Base-by-base conservation (phyloP, 2,888 invertebrate species). In the Drosophila infuscata region DNA sequence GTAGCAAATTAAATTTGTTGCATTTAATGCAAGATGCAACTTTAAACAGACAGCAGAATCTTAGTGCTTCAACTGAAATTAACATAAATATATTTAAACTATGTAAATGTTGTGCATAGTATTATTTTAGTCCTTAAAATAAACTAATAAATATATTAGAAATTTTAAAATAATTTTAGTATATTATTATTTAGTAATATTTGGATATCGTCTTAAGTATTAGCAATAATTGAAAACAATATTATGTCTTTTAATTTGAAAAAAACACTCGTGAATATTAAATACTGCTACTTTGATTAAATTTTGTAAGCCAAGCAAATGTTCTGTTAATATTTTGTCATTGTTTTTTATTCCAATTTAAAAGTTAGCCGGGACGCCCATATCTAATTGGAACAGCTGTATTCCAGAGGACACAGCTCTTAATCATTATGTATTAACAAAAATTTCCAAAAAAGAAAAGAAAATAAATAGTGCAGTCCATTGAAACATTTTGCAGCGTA, bases 1-100 rank as follows among this genome's bases (percentile, higher is more conserved):
- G 17, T 29, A 41, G 36, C 46, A 36, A 61, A 54, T 66, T 25
- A 56, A 80, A 70, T 80, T 80, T 51, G 51, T 35, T 20, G n/a
- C 41, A 43, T 32, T 60, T 58, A 49, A 35, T 29, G 36, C n/a
- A 38, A 56, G 38, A 56, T 38, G 12, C 49, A 25, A 46, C 9
- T 12, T n/a, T 38, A 38, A 17, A 20, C 17, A 25, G 4, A 12
- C 51, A n/a, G 12, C 17, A 30, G 15, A 17, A 17, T 38, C 8
- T 17, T 17, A 17, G 8, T 3, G 17, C 3, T 17, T 38, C 17
- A 38, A 17, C 17, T 38, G 38, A 46, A 46, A 25, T 46, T 3
- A 15, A 15, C 15, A 15, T 0, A 46, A 15, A 25, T 25, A 25
- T 46, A 46, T 46, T 25, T 25, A 8, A 25, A 4, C 46, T 4